Percentiles rank a stretch among this genome's conserved stretches.
phyloP scores from a whole-genome alignment of 2,888 invertebrate genomes.

The Dermolepida albohirtum region DNA sequence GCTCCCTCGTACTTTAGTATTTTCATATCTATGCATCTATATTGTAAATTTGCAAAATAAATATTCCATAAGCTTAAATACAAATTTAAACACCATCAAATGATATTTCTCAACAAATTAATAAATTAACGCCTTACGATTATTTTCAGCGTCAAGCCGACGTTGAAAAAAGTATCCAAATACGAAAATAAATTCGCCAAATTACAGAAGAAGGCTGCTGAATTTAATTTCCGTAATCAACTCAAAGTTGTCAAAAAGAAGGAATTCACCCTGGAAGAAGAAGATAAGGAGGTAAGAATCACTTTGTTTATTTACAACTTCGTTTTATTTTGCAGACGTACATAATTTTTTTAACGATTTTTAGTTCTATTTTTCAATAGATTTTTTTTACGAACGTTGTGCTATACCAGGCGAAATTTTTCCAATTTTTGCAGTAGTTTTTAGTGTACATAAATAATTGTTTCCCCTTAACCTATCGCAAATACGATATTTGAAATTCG shows the following conservation, averaged over 20 bases:
- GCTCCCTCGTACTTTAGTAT: too few species aligned
- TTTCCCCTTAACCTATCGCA: too few species aligned
- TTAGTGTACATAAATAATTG: too few species aligned
- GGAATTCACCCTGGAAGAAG: conserved; percentile 98
- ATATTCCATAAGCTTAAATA: too few species aligned
- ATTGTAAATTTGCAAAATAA: too few species aligned
- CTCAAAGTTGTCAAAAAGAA: conserved; percentile 99
- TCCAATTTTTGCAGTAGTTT: too few species aligned
- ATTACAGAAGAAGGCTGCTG: conserved; percentile 96
- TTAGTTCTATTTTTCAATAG: background rate
- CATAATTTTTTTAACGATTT: background rate
- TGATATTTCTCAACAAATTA: too few species aligned
- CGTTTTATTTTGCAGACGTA: conserved; percentile 4
- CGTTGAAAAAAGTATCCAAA: conserved; percentile 99
- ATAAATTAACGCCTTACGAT: too few species aligned
- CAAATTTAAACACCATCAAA: too few species aligned
- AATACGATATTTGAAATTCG: too few species aligned
- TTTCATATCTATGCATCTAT: too few species aligned
- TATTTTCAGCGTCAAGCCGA: conserved; percentile 98
- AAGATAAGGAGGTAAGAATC: conserved; percentile 89
- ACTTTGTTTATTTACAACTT: background rate
- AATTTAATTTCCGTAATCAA: conserved; percentile 99
- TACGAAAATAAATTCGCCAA: conserved; percentile 99
- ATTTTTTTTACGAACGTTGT: background rate
- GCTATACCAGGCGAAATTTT: too few species aligned